Evolutionary conservation across 2,113 vertebrate species (phyloP), one percentile per base, ranked within the genome.

Genomic region (Noctilio leporinus): DNA sequence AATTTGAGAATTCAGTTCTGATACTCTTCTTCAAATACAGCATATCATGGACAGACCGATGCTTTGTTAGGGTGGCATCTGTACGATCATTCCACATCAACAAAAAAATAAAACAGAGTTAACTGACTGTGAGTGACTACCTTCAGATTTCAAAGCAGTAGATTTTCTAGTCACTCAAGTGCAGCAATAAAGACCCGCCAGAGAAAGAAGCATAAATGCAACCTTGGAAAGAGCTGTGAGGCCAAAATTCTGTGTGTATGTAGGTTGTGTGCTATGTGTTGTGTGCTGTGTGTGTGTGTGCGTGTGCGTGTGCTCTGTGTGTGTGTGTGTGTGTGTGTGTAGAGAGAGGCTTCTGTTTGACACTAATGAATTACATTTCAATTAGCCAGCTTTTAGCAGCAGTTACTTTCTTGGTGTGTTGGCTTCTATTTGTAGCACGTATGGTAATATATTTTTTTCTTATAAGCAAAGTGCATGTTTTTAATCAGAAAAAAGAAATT

Each of bases 401-500:
- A 90, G 73, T 62, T 80, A 91, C 88, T 92, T 96, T 90, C 89
- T 96, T 83, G 87, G 77, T 92, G 57, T 94, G 73, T 53, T 96
- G 91, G 78, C 92, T 97, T 97, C 93, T 97, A 95, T 97, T 95
- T 95, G 96, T 91, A 94, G 89, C 95, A 95, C 2, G 69, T 91
- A 88, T 91, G 78, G 88, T 80, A 95, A 87, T 91, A 87, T 87
- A 88, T 92, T 95, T 94, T 94, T 97, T 85, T 70, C 85, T 96
- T 72, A 95, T 89, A 95, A 96, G 92, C 30, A 47, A 81, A 85
- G 90, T 84, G 65, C 86, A 88, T 92, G 95, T 95, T 95, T 95
- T 95, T 93, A 87, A 96, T 93, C 57, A 95, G 77, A 91, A 94
- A 96, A 94, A 96, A 95, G 76, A 94, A 88, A 97, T 91, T 80